Base-by-base conservation (phyloP, 1,140 invertebrate species). In the Apis cerana region DNA sequence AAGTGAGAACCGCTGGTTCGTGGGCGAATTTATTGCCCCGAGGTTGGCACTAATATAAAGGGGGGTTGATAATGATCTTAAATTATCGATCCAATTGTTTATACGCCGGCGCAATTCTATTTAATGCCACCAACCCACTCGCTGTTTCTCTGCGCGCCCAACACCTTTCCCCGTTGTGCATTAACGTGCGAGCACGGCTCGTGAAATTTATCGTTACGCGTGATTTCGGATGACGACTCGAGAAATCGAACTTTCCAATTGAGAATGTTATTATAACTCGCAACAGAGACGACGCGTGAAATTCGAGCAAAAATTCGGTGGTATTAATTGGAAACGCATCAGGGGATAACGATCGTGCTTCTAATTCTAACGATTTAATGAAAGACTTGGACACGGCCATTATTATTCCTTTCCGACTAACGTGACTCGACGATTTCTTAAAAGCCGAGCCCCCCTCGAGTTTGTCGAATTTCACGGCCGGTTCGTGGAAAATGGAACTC, bases 21-120 rank as follows among this genome's bases (percentile, higher is more conserved):
- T 79, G 86, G 80, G 85, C 82, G 83, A 93, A 92, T 90, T 89
- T 91, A 92, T 83, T 88, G 88, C 86, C 84, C 84, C 86, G 88
- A 89, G 85, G 88, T 89, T 91, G 89, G 86, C 85, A 89, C 90
- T 91, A 89, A 93, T 92, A 91, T 91, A 91, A 92, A 90, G 90
- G 89, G 89, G 76, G 80, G 86, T 89, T 92, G 93, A 93, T 94
- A 93, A 94, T 91, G 88, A 94, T 94, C 92, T 93, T 89, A 91
- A 93, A 94, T 93, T 94, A 94, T 93, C 89, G 93, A 94, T 94
- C 92, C 92, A 91, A 93, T 94, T 93, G 92, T 93, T 94, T 93
- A 93, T 93, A 93, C 89, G 92, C 91, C 89, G 89, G 90, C 90
- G 91, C 91, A 90, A 93, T 93, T 93, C 91, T 92, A 91, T 91